A percentile compares a stretch with the other conserved stretches of the same genome.
phyloP scores from a whole-genome alignment of 2,113 vertebrate species.

The Siphamia tubifer region DNA sequence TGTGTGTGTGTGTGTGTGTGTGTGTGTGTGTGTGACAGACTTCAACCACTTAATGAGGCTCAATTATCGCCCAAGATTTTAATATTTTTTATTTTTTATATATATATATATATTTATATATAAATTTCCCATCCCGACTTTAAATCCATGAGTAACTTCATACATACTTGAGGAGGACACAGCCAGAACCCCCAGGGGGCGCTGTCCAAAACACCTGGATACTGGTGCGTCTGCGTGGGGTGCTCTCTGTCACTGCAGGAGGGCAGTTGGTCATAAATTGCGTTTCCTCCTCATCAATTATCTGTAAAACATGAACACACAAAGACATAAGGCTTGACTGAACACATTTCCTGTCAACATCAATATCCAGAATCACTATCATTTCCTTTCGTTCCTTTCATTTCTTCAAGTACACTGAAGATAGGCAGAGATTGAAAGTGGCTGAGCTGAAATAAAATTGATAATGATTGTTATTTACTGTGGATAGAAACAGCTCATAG shows the following conservation, averaged over 20 bases:
- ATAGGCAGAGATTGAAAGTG: slow-evolving; percentile 13
- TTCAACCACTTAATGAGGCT: no score
- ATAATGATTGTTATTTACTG: slow-evolving; percentile 3
- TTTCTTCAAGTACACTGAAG: slow-evolving; percentile 7
- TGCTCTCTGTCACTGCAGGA: slow-evolving; percentile 94
- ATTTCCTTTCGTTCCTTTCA: slow-evolving; percentile 7
- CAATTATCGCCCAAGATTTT: no score
- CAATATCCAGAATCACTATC: no score
- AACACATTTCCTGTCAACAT: no score
- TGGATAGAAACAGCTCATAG: no score
- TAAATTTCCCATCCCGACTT: no score
- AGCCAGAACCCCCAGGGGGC: slow-evolving; percentile 88
- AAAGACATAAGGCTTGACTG: background rate
- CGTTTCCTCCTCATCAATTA: slow-evolving; percentile 97
- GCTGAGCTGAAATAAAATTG: no score
- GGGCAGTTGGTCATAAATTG: slow-evolving; percentile 98
- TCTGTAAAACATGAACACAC: slow-evolving; percentile 71
- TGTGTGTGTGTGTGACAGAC: no score
- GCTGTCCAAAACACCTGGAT: slow-evolving; percentile 97
- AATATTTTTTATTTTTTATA: no score
- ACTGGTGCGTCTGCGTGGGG: slow-evolving; percentile 89
- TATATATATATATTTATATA: no score
- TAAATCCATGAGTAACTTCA: background rate
- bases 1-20: no score
- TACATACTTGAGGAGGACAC: slow-evolving; percentile 92